These are phyloP conservation scores for Nomada fucata DNA, from an alignment of 2,888 invertebrate species.

Conservation along the genomic window DNA sequence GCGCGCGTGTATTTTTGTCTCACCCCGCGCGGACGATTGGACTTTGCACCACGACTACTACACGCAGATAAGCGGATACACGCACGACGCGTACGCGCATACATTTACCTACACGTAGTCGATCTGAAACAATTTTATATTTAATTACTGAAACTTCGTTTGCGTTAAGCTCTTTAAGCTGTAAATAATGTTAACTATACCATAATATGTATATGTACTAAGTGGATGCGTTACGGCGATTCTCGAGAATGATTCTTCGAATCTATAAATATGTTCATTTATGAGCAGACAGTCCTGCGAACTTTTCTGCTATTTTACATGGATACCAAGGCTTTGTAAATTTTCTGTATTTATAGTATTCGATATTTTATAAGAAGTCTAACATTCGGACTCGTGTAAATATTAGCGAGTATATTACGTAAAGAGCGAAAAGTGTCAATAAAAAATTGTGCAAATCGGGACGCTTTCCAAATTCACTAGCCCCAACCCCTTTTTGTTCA, in stretches of 20 bases:
- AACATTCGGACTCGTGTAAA: conserved; percentile 35
- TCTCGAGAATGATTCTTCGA: background rate
- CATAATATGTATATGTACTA: background rate
- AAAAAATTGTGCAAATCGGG: conserved; percentile 24
- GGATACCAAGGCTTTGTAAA: conserved; percentile 5
- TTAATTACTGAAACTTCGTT: conserved; percentile 27
- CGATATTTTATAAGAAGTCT: conserved; percentile 42
- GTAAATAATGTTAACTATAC: conserved; percentile 38
- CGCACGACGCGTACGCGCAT: background rate
- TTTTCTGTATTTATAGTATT: conserved; percentile 62
- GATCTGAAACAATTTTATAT: conserved; percentile 3
- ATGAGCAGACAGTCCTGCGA: background rate
- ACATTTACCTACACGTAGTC: background rate
- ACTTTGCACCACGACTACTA: conserved; percentile 17
- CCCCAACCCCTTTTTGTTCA: too few species aligned
- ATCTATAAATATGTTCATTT: background rate
- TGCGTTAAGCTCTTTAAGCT: conserved; percentile 10
- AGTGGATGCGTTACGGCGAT: background rate
- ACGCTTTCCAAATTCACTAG: background rate
- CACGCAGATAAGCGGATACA: conserved; percentile 12
- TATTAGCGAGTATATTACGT: conserved; percentile 25
- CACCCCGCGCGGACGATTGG: background rate
- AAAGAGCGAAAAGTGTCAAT: conserved; percentile 28
- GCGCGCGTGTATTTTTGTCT: background rate
- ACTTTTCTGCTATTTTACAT: background rate